Base-by-base conservation (phyloP, 2,797 vertebrate species). In the Kryptolebias ocellatus region DNA sequence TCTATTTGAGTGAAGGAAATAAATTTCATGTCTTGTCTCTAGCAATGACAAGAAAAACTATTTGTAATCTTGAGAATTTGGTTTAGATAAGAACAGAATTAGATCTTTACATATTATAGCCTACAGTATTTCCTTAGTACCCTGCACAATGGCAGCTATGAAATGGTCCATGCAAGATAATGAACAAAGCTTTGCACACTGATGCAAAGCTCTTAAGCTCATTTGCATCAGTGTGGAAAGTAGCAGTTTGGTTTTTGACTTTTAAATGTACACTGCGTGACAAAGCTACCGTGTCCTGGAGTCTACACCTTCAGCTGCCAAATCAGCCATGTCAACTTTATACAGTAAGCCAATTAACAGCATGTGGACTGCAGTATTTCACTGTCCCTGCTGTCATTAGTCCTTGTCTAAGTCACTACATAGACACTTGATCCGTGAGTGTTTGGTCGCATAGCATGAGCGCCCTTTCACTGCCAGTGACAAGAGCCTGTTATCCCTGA, bases 321-420 rank as follows among this genome's bases (percentile, higher is more conserved):
- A 78, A 86, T 86, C 88, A 90, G 79, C 70, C 62, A 47, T 79
- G 80, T 83, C 79, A 83, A 83, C 86, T 85, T 84, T 76, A 77
- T 77, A 77, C 31, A 24, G 47, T 87, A 87, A 85, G 79, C 84
- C 83, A 84, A 86, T 91, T 88, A 89, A 81, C 65, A 49, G 74
- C 66, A 37, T 64, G 83, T 60, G 62, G 73, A 67, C 73, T 61
- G 68, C 77, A 37, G 72, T 51, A 46, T 73, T 87, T 74, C 68
- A 50, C 72, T 72, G 69, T 67, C 72, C 65, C 68, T 49, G 0
- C 74, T 64, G 77, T 57, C 79, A 77, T 90, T 87, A 85, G 80
- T 81, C 57, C 60, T 56, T 44, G 75, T 83, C 82, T 70, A 74
- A 87, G 86, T 83, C 80, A 67, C 72, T 79, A 72, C 81, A 61